Conservation (phyloP, 2,888 invertebrate species). For the Saturnia japonica region DNA sequence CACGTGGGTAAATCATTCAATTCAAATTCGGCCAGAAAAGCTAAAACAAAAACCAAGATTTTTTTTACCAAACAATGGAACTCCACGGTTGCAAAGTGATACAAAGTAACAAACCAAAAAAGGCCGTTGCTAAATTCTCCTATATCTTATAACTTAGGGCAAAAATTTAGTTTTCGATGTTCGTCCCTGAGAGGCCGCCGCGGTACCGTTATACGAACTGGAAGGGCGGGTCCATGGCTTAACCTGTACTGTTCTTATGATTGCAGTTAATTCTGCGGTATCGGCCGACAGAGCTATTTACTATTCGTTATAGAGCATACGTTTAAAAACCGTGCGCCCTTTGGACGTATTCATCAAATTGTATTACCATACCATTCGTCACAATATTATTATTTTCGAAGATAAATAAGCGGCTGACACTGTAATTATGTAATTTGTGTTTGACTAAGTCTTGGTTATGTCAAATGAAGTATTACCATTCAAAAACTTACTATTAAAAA, state of each 20-base stretch:
- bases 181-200: conserved; percentile 49
- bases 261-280: conserved; percentile 73
- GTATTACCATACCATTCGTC: background rate
- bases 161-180: conserved; percentile 53
- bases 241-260: conserved; percentile 73
- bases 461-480: background rate
- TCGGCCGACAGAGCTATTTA: conserved; percentile 44
- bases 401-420: background rate
- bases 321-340: conserved; percentile 36
- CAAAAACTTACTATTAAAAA: too few relatives aligned
- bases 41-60: background rate
- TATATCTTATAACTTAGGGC: conserved; percentile 26
- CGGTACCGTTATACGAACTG: conserved; percentile 67
- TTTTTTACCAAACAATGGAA: background rate
- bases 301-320: conserved; percentile 40
- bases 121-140: background rate
- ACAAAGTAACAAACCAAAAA: background rate
- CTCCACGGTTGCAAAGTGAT: background rate
- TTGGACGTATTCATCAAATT: background rate
- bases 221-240: conserved; percentile 49
- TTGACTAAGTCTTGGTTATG: background rate
- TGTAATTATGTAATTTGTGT: background rate
- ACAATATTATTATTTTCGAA: background rate
- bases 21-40: background rate
- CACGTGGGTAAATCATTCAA: background rate